Conservation (phyloP, 2,113 vertebrate species). For the Prolemur simus region DNA sequence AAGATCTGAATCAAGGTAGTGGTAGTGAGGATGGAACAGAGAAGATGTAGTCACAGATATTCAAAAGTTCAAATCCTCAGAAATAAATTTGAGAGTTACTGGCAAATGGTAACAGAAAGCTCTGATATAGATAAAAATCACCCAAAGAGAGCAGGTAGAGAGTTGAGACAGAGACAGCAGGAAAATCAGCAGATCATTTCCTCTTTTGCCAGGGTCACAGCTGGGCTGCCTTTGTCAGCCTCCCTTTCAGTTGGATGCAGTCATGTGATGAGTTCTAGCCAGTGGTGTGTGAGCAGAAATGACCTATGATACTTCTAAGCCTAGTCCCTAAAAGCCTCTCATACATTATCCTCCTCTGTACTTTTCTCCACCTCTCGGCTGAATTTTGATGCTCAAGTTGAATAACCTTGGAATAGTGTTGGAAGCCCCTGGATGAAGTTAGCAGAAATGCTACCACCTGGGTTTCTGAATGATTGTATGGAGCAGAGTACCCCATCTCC, state of each 20-base stretch:
- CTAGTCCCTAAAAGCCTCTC: not conserved
- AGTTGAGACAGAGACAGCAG: not conserved
- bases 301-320: not conserved
- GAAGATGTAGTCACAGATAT: not conserved
- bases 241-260: not conserved
- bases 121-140: not conserved
- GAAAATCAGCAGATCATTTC: not conserved
- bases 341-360: not conserved
- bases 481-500: not conserved
- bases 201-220: not conserved
- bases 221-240: not conserved
- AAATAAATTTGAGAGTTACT: not conserved
- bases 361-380: not conserved
- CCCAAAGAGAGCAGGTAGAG: not conserved
- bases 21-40: not conserved
- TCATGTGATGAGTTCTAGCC: conserved; percentile 29
- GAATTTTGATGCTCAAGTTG: not conserved
- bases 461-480: not conserved
- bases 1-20: not conserved
- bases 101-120: not conserved
- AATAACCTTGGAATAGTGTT: not conserved
- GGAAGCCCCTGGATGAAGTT: not conserved
- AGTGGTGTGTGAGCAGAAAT: not conserved
- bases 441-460: not conserved
- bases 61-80: not conserved